phyloP scores from a whole-genome alignment of 2,797 vertebrate species.

The Tragopan temminckii region DNA sequence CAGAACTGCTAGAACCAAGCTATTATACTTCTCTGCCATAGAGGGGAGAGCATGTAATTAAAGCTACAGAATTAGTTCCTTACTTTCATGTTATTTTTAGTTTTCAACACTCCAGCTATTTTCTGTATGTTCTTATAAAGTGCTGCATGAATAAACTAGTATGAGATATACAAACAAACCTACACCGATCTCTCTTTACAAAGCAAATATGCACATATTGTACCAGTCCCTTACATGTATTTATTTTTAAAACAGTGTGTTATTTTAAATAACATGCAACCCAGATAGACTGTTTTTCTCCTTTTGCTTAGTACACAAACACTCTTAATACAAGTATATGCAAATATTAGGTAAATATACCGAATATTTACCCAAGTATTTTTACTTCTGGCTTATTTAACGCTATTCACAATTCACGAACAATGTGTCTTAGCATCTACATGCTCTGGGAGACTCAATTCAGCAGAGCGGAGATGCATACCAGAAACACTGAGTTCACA shows the following conservation, averaged over 20 bases:
- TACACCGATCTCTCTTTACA: background rate
- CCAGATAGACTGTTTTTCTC: background rate
- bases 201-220: background rate
- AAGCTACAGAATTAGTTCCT: background rate
- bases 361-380: background rate
- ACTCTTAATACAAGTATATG: background rate
- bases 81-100: background rate
- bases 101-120: background rate
- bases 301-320: background rate
- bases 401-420: background rate
- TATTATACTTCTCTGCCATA: background rate
- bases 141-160: background rate
- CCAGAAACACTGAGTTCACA: conserved; percentile 12
- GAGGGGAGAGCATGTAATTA: background rate
- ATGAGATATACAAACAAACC: background rate
- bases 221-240: background rate
- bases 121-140: background rate
- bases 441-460: background rate
- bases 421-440: background rate
- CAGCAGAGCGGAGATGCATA: background rate
- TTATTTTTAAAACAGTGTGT: background rate
- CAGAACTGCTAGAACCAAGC: background rate
- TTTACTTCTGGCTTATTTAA: background rate
- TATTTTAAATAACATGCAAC: background rate
- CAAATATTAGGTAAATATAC: background rate